phyloP scores from a whole-genome alignment of 2,113 vertebrate species.

The Microcebus murinus region DNA sequence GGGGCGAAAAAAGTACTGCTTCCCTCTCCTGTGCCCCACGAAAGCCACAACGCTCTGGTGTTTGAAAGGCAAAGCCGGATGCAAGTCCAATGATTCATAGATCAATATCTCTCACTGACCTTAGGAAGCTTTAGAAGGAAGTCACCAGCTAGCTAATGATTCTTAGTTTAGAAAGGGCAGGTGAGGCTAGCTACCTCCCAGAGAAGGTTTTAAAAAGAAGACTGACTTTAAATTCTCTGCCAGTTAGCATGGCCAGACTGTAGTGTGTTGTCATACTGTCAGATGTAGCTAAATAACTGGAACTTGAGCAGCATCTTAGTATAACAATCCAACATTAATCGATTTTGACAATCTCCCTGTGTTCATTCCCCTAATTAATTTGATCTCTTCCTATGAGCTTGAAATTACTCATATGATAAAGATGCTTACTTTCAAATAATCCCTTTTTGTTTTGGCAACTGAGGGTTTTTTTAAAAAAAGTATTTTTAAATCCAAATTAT shows the following conservation, averaged over 20 bases:
- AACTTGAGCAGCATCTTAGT: neutral
- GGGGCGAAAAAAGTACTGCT: neutral
- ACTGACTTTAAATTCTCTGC: neutral
- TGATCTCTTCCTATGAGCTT: neutral
- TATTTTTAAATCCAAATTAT: slow-evolving; percentile 29
- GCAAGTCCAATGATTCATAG: neutral
- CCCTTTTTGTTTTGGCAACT: slow-evolving; percentile 2
- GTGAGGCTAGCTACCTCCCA: neutral
- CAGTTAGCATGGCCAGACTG: neutral
- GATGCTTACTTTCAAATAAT: slow-evolving; percentile 16
- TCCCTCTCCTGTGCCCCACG: neutral
- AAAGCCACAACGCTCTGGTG: neutral
- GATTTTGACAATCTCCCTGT: neutral
- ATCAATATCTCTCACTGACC: slow-evolving; percentile 45
- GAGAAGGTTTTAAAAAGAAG: neutral
- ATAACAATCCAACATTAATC: neutral
- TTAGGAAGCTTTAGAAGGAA: slow-evolving; percentile 2
- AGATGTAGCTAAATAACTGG: neutral
- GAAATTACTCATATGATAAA: neutral
- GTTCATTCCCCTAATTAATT: neutral
- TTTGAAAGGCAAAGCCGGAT: slow-evolving; percentile 24
- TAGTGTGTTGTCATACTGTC: neutral
- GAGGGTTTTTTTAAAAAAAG: neutral
- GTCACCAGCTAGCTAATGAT: neutral
- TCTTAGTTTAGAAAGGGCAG: slow-evolving; percentile 4